Evolutionary conservation across 1,140 invertebrate genomes (phyloP).

Genomic region (Eulimnadia texana): DNA sequence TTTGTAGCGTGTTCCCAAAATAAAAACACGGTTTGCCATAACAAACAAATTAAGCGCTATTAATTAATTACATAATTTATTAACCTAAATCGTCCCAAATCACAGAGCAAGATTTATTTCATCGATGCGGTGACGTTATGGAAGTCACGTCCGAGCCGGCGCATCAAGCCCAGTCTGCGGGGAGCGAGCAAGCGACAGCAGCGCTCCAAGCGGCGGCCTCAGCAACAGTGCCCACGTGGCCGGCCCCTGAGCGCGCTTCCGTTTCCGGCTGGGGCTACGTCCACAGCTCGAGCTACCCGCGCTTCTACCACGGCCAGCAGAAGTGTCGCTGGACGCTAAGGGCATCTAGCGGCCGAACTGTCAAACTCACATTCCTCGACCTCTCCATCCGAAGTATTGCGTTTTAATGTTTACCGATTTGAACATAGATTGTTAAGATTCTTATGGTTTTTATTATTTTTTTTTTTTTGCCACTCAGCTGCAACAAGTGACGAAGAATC

Average conservation of each 20-base stretch:
- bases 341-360: not conserved
- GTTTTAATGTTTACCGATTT: not conserved
- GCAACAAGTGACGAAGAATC: not conserved
- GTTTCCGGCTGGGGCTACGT: conserved; percentile 10
- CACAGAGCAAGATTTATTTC: too few species aligned
- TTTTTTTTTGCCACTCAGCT: not conserved
- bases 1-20: too few species aligned
- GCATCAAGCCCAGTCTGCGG: not conserved
- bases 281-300: conserved; percentile 3
- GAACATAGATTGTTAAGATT: not conserved
- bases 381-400: conserved; percentile 10
- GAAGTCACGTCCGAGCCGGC: not conserved
- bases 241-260: not conserved
- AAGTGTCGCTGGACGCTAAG: conserved; percentile 5
- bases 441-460: not conserved
- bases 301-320: conserved; percentile 9
- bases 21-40: too few species aligned
- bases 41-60: too few species aligned
- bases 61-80: too few species aligned
- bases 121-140: too few species aligned
- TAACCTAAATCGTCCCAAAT: too few species aligned
- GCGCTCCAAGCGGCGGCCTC: not conserved
- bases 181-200: not conserved
- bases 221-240: not conserved
- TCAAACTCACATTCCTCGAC: conserved; percentile 11